Conservation (phyloP, 2,113 vertebrate species). For the Stegostoma tigrinum region DNA sequence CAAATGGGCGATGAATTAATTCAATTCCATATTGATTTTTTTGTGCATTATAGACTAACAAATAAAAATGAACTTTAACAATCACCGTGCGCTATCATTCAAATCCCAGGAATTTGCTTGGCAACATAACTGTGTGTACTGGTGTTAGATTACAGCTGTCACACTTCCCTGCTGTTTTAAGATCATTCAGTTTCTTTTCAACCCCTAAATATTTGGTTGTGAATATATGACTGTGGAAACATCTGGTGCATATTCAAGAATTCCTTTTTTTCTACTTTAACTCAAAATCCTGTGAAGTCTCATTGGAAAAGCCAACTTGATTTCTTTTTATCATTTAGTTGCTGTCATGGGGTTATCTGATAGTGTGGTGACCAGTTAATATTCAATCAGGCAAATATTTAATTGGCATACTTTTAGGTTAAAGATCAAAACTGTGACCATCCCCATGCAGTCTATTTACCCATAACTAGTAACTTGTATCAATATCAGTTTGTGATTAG, state of each 20-base stretch:
- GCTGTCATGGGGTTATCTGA: not conserved
- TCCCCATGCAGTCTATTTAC: not conserved
- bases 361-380: not conserved
- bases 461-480: not conserved
- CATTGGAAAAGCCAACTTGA: not conserved
- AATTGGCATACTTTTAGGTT: not conserved
- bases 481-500: not conserved
- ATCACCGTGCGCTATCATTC: not conserved
- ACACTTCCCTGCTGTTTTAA: constrained; percentile 28
- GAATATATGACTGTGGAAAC: not conserved
- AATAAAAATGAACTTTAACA: not conserved
- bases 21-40: constrained; percentile 7
- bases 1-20: not conserved
- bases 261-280: not conserved
- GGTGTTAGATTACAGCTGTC: not conserved
- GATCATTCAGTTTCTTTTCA: constrained; percentile 29
- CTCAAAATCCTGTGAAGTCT: not conserved
- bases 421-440: not conserved
- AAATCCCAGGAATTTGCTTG: not conserved
- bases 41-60: not conserved
- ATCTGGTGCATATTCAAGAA: not conserved
- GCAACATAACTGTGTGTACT: not conserved
- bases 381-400: not conserved
- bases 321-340: not conserved
- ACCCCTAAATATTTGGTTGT: constrained; percentile 2